Evolutionary conservation across 2,888 invertebrate species (phyloP), one percentile per base, ranked within the genome.

Genomic region (Archips crataeganus): DNA sequence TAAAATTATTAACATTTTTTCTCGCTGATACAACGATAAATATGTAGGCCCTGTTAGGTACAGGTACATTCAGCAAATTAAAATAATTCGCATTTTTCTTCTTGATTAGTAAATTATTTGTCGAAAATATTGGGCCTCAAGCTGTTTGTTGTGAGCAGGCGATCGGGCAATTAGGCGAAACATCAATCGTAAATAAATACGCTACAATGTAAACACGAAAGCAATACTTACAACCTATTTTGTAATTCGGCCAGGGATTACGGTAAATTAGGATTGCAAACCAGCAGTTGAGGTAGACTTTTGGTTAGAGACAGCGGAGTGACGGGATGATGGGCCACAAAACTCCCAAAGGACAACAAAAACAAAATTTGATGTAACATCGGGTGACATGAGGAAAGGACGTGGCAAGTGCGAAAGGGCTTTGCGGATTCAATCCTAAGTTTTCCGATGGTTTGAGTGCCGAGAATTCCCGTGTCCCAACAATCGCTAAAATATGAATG

Each of bases 91-190:
- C 54, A 36, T 36, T 23, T 47, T 59, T 36, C 39, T 13, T 13
- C 15, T 66, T 32, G 51, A 36, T 51, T n/a, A 13, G 10, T n/a
- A 54, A 51, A 66, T 66, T 66, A 61, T 66, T 64, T 71, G 39
- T 15, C 42, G 23, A 61, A 60, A 65, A 36, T 39, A 49, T 71
- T 23, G 2, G n/a, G 39, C 49, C 64, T 70, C 47, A 42, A 61
- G 51, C 61, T 32, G 66, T 54, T 51, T 42, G 11, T 66, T 61
- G 42, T 61, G 54, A 51, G 45, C 71, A 71, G 71, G 71, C 71
- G 71, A 71, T 66, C 65, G 32, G 51, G 66, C 42, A 61, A 71
- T 71, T 71, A 71, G 66, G 66, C 45, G 42, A 42, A 45, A 39
- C 59, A 47, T 64, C 34, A 6, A 39, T 61, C 51, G 60, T 66